Percentiles rank a stretch among this genome's conserved stretches.
phyloP scores from a whole-genome alignment of 2,113 vertebrate genomes.

The Lagopus muta region DNA sequence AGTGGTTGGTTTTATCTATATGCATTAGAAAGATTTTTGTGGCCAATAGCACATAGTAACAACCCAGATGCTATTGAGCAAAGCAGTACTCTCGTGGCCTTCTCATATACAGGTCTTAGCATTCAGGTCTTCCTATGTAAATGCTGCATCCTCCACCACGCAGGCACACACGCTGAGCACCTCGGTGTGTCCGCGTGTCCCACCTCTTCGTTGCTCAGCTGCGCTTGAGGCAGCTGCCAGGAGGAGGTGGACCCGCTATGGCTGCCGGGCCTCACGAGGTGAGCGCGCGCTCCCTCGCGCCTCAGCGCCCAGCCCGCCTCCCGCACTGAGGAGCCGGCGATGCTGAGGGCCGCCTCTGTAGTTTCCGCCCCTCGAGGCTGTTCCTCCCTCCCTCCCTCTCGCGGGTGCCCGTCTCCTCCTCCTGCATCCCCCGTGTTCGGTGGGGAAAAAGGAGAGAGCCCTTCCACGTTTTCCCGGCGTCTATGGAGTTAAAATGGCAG shows the following conservation, averaged over 20 bases:
- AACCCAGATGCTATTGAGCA: neutral
- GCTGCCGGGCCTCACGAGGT: accelerated
- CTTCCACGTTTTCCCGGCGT: accelerated
- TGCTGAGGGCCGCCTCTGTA: no score
- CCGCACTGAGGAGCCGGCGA: neutral
- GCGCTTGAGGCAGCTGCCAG: no score
- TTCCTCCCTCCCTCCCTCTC: no score
- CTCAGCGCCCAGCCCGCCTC: neutral
- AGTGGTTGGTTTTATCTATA: neutral
- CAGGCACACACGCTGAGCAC: accelerated
- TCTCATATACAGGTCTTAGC: neutral
- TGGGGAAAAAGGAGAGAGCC: neutral
- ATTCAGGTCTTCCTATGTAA: accelerated
- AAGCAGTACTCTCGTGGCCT: neutral
- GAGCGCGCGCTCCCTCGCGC: accelerated
- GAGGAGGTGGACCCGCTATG: accelerated
- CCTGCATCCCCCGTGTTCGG: accelerated
- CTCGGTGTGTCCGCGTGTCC: accelerated
- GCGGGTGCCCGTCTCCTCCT: no score
- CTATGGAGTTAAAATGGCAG: neutral
- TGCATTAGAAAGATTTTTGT: neutral
- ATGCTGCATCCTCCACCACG: accelerated
- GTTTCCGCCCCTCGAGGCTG: neutral
- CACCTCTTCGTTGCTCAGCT: accelerated
- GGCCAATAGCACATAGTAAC: neutral